A percentile compares a stretch with the other conserved stretches of the same genome.
Evolutionary conservation across 2,113 vertebrate genomes (phyloP).

Genomic region (Perca schrenkii): DNA sequence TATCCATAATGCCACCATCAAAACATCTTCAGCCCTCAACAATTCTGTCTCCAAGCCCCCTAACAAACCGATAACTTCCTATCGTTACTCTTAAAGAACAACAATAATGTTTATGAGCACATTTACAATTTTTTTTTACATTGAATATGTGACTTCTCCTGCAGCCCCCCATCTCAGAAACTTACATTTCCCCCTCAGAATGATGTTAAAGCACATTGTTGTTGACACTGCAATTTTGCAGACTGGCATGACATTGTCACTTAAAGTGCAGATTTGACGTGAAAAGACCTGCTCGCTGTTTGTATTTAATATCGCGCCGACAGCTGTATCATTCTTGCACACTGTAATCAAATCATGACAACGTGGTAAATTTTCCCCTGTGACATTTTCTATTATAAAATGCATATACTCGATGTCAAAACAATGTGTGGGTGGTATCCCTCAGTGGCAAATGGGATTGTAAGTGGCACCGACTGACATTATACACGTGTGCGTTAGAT

Average conservation of each 20-base stretch:
- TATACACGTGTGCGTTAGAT: slow-evolving; percentile 52
- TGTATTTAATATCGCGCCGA: slow-evolving; percentile 78
- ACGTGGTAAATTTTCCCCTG: slow-evolving; percentile 74
- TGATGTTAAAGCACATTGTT: slow-evolving; percentile 72
- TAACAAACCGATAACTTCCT: slow-evolving; percentile 28
- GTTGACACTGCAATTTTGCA: slow-evolving; percentile 77
- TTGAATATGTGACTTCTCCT: not conserved
- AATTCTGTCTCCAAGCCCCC: not conserved
- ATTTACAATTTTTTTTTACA: slow-evolving; percentile 24
- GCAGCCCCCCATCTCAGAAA: slow-evolving; percentile 9
- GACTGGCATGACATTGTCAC: slow-evolving; percentile 71
- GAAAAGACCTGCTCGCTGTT: slow-evolving; percentile 61
- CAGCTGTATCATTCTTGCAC: slow-evolving; percentile 79
- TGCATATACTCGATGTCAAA: slow-evolving; percentile 72
- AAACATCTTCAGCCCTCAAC: not conserved
- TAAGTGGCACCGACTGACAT: slow-evolving; percentile 74
- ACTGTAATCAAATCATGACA: slow-evolving; percentile 82
- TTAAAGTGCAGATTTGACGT: slow-evolving; percentile 77
- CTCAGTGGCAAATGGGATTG: slow-evolving; percentile 76
- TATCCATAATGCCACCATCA: not conserved
- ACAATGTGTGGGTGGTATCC: slow-evolving; percentile 71
- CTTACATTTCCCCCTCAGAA: slow-evolving; percentile 62
- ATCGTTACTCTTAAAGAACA: slow-evolving; percentile 39
- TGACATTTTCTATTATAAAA: slow-evolving; percentile 84
- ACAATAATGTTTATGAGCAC: slow-evolving; percentile 42